Evolutionary conservation across 2,113 vertebrate genomes (phyloP).

Genomic region (Hemiscyllium ocellatum): DNA sequence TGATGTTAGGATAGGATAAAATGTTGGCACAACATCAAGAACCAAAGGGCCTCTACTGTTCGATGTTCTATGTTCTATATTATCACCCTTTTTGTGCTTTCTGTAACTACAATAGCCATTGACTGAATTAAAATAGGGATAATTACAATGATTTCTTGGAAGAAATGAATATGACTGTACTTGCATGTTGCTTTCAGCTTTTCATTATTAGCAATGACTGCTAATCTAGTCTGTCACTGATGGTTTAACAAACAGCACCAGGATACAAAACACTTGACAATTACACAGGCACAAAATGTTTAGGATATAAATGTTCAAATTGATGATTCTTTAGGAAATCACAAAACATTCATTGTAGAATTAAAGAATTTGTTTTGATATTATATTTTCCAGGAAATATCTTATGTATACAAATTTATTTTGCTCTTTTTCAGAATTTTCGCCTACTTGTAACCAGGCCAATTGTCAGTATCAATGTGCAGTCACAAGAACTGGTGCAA

Average conservation of each 20-base stretch:
- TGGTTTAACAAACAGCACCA: not conserved
- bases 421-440: constrained; percentile 63
- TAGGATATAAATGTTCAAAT: not conserved
- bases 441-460: constrained; percentile 78
- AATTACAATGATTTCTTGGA: not conserved
- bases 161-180: not conserved
- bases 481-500: constrained; percentile 73
- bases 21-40: too few relatives aligned
- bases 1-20: too few relatives aligned
- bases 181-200: not conserved
- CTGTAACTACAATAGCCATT: not conserved
- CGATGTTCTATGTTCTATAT: too few relatives aligned
- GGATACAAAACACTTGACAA: not conserved
- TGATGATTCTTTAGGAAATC: not conserved
- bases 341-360: not conserved
- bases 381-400: not conserved
- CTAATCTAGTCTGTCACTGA: not conserved
- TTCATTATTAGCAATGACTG: not conserved
- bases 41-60: too few relatives aligned
- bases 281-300: not conserved
- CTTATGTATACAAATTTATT: not conserved
- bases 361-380: not conserved
- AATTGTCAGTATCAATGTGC: constrained; percentile 83
- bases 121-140: not conserved
- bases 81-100: not conserved